Percentiles rank a stretch among this genome's conserved stretches.
phyloP scores from a whole-genome alignment of 1,140 invertebrate species.

The Triops longicaudatus region DNA sequence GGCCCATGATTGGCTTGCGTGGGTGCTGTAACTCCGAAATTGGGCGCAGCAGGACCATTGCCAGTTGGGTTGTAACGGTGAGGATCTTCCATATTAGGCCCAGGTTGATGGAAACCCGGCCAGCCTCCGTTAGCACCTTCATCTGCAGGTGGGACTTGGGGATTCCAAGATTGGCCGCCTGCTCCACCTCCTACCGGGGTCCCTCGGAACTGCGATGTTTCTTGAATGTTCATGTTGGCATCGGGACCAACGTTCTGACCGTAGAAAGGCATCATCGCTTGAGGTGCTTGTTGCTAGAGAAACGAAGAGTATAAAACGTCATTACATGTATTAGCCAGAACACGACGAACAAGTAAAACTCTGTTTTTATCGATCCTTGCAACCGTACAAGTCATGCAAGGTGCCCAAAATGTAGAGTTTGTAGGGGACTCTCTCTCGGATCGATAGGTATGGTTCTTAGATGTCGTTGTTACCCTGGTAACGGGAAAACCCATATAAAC shows the following conservation, averaged over 20 bases:
- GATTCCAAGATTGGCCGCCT: not conserved
- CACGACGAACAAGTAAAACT: not conserved
- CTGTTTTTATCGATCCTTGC: not conserved
- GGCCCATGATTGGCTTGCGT: not conserved
- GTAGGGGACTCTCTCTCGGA: not conserved
- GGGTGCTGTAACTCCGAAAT: not conserved
- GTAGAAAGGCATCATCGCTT: not conserved
- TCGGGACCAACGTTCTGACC: not conserved
- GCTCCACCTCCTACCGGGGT: not conserved
- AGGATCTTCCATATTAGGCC: not conserved
- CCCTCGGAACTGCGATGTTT: not conserved
- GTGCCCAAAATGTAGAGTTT: not conserved
- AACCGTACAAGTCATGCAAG: not conserved
- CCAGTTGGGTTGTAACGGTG: not conserved
- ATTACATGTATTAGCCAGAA: not conserved
- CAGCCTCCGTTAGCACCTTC: not conserved
- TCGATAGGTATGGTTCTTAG: not conserved
- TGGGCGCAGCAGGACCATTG: not conserved
- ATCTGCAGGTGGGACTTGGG: not conserved
- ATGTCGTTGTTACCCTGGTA: not conserved
- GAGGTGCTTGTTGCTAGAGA: not conserved
- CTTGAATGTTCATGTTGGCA: not conserved
- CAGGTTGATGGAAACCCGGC: not conserved
- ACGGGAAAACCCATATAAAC: slow-evolving; percentile 3
- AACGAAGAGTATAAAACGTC: no score